phyloP scores from a whole-genome alignment of 2,113 vertebrate species.

The Macroglossus sobrinus region DNA sequence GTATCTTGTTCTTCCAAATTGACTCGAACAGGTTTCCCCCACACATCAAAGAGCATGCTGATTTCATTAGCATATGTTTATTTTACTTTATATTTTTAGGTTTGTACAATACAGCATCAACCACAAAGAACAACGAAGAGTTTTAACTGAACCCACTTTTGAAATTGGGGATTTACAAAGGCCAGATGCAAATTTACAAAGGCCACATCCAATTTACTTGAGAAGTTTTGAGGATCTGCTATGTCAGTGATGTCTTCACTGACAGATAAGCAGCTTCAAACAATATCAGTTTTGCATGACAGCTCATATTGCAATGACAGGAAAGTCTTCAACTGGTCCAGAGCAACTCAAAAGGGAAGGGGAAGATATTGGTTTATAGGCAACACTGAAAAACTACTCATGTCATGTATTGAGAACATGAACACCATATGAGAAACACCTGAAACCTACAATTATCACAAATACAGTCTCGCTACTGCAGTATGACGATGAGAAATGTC shows the following conservation, averaged over 20 bases:
- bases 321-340: background rate
- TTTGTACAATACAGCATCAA: background rate
- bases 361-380: background rate
- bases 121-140: background rate
- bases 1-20: background rate
- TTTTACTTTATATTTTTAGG: background rate
- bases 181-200: background rate
- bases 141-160: background rate
- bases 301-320: background rate
- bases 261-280: background rate
- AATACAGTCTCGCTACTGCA: too few species aligned
- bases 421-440: background rate
- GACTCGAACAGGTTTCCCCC: background rate
- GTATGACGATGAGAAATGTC: background rate
- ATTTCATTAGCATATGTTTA: background rate
- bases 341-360: background rate
- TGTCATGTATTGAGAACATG: rapidly evolving
- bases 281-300: background rate
- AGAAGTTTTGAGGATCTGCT: background rate
- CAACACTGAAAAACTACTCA: background rate
- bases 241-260: background rate
- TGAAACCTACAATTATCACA: background rate
- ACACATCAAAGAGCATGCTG: background rate
- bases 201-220: background rate
- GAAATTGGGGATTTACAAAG: background rate